These are phyloP conservation scores for Microtus montanus DNA, from an alignment of 2,113 vertebrate species.

Conservation along the genomic window DNA sequence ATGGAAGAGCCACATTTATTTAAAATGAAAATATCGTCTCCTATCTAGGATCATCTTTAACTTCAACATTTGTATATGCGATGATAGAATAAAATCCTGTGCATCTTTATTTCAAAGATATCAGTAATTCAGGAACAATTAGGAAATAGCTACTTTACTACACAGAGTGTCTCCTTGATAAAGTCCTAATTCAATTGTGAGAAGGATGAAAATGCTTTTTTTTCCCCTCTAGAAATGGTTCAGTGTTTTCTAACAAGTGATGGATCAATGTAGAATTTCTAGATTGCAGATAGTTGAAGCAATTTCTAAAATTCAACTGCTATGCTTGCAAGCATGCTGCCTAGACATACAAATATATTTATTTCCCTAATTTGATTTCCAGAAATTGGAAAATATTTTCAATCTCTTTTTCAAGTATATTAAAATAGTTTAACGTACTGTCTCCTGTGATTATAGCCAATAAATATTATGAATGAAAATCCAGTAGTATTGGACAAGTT, in stretches of 20 bases:
- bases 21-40: conserved; percentile 73
- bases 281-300: neutral
- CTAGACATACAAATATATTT: conserved; percentile 22
- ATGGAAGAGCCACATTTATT: conserved; percentile 71
- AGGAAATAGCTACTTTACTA: conserved; percentile 58
- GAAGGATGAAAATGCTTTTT: conserved; percentile 44
- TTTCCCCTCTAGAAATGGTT: neutral
- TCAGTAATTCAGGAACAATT: conserved; percentile 52
- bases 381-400: conserved; percentile 39
- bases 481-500: neutral
- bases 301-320: neutral
- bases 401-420: neutral
- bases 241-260: conserved; percentile 10
- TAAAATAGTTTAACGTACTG: conserved; percentile 13
- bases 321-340: neutral
- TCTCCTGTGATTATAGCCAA: conserved; percentile 1
- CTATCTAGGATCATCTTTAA: conserved; percentile 76
- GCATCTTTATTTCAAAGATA: conserved; percentile 57
- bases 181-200: neutral
- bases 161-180: conserved; percentile 49
- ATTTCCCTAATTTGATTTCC: neutral
- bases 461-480: conserved; percentile 56
- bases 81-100: conserved; percentile 62
- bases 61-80: conserved; percentile 54
- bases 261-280: neutral